Evolutionary conservation across 2,113 vertebrate species (phyloP).

Genomic region (Collichthys lucidus): DNA sequence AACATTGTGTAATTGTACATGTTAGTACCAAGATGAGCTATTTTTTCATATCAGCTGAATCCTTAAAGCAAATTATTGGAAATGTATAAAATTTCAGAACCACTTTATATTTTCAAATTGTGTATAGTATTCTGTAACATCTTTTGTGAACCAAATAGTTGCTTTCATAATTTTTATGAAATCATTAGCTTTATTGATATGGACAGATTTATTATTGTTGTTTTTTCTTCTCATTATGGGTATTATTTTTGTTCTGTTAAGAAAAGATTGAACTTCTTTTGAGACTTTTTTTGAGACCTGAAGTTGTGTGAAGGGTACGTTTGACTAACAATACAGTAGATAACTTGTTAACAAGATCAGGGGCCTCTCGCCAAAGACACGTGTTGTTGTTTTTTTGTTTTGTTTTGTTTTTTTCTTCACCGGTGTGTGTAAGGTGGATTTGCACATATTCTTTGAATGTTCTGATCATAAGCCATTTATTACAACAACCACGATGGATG

Average conservation of each 20-base stretch:
- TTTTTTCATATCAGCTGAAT: conserved; percentile 66
- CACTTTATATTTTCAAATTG: conserved; percentile 69
- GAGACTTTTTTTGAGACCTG: conserved; percentile 32
- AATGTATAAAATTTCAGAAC: conserved; percentile 55
- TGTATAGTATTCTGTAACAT: conserved; percentile 56
- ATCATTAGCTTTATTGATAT: conserved; percentile 66
- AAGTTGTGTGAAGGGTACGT: conserved; percentile 59
- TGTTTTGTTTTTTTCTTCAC: conserved; percentile 46
- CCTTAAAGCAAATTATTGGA: conserved; percentile 33
- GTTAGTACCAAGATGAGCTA: conserved; percentile 55
- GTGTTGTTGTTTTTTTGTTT: conserved; percentile 14
- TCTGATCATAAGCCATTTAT: conserved; percentile 73
- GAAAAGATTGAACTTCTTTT: conserved; percentile 30
- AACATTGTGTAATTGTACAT: conserved; percentile 54
- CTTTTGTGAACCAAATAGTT: conserved; percentile 70
- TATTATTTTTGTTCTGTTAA: conserved; percentile 54
- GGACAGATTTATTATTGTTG: neutral
- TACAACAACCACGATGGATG: conserved; percentile 66
- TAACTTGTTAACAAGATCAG: conserved; percentile 59
- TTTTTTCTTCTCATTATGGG: conserved; percentile 39
- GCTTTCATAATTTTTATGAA: conserved; percentile 56
- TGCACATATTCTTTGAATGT: conserved; percentile 74
- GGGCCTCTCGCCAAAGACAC: conserved; percentile 74
- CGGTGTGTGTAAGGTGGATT: conserved; percentile 53
- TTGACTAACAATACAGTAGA: conserved; percentile 52